phyloP scores from a whole-genome alignment of 2,888 invertebrate genomes.

The Petrophora chlorosata region DNA sequence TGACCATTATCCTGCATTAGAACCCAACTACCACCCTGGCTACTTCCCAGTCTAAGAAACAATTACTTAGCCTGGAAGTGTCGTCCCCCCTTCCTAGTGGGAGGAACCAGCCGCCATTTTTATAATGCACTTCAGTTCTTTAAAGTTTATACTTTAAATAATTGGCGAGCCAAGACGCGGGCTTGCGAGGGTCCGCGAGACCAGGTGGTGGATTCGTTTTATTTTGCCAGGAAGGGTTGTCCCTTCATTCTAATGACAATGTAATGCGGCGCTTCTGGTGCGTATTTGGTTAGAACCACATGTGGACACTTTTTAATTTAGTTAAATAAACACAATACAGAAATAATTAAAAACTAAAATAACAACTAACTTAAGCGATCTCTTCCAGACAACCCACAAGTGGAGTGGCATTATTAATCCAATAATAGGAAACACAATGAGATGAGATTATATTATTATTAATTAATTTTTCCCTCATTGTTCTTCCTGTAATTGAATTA shows the following conservation, averaged over 20 bases:
- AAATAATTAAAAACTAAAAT: too few relatives aligned
- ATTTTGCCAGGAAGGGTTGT: slow-evolving; percentile 19
- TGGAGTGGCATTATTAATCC: too few relatives aligned
- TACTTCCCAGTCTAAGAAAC: slow-evolving; percentile 37
- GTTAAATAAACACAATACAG: slow-evolving; percentile 10
- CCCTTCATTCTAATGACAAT: not conserved
- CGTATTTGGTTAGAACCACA: slow-evolving; percentile 7
- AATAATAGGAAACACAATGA: too few relatives aligned
- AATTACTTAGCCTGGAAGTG: slow-evolving; percentile 45
- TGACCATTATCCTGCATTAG: slow-evolving; percentile 11
- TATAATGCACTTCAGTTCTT: slow-evolving; percentile 67
- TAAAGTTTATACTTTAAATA: slow-evolving; percentile 77
- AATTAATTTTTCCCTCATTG: too few relatives aligned
- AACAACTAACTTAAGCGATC: too few relatives aligned
- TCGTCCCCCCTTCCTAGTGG: slow-evolving; percentile 3
- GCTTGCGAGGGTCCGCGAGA: slow-evolving; percentile 9
- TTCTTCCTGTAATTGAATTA: too few relatives aligned
- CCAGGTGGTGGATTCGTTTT: slow-evolving; percentile 11
- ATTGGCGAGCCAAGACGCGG: slow-evolving; percentile 48
- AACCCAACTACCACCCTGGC: slow-evolving; percentile 20
- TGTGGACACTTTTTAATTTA: slow-evolving; percentile 19
- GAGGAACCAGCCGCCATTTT: slow-evolving; percentile 63
- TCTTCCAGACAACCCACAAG: too few relatives aligned
- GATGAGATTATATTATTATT: too few relatives aligned
- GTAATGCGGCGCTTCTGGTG: slow-evolving; percentile 8